A percentile compares a stretch with the other conserved stretches of the same genome.
These are phyloP conservation scores for Tapera naevia DNA, from an alignment of 2,797 vertebrate species.

Conservation along the genomic window DNA sequence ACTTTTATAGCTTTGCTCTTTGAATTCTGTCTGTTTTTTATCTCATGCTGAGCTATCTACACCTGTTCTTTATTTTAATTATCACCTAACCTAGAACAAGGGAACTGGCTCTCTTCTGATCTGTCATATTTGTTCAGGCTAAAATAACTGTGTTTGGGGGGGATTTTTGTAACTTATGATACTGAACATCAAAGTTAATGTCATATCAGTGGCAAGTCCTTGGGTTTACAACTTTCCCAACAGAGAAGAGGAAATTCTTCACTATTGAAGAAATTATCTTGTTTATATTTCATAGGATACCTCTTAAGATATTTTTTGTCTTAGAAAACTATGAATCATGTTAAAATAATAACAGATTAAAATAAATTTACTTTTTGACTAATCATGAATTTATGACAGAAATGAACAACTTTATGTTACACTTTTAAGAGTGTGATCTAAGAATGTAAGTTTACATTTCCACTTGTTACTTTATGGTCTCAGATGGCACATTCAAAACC, in stretches of 20 bases:
- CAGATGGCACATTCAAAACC: neutral
- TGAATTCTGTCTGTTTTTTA: neutral
- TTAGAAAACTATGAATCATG: slow-evolving; percentile 20
- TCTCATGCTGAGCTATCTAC: neutral
- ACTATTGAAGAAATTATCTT: neutral
- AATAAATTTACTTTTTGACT: neutral
- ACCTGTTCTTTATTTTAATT: neutral
- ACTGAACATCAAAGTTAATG: neutral
- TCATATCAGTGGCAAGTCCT: neutral
- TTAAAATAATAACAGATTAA: neutral
- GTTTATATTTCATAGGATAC: neutral
- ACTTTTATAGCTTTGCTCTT: neutral
- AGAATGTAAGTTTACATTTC: neutral
- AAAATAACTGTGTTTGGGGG: neutral
- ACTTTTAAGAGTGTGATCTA: neutral
- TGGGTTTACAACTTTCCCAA: neutral
- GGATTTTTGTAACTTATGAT: neutral
- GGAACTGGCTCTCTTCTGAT: neutral
- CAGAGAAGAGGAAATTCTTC: neutral
- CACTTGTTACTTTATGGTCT: neutral
- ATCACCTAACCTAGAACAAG: neutral
- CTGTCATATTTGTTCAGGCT: neutral
- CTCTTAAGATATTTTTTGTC: neutral
- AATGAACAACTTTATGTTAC: neutral
- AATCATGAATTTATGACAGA: slow-evolving; percentile 19